phyloP scores from a whole-genome alignment of 2,888 invertebrate species.

The Venusia cambrica region DNA sequence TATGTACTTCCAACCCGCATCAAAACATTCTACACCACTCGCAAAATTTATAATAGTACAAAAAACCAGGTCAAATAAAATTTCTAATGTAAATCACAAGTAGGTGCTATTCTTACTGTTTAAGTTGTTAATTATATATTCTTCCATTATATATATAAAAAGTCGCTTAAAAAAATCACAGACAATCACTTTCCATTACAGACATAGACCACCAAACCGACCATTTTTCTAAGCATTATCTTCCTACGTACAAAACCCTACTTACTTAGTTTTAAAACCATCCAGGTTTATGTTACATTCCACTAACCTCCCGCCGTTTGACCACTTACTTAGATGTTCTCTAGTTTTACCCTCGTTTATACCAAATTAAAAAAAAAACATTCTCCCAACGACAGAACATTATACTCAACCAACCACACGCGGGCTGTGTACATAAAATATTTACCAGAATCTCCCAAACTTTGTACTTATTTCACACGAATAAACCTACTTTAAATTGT shows the following conservation, averaged over 20 bases:
- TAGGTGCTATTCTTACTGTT: slow-evolving; percentile 82
- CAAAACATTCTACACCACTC: slow-evolving; percentile 51
- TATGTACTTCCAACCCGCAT: slow-evolving; percentile 75
- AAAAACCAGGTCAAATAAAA: slow-evolving; percentile 72
- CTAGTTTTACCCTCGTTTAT: slow-evolving; percentile 52
- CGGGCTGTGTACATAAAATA: slow-evolving; percentile 52
- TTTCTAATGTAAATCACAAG: slow-evolving; percentile 80
- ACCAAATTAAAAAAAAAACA: slow-evolving; percentile 38
- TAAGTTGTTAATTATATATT: slow-evolving; percentile 76
- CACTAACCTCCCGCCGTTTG: slow-evolving; percentile 48
- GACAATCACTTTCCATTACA: slow-evolving; percentile 81
- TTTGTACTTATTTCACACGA: slow-evolving; percentile 70
- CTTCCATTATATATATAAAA: slow-evolving; percentile 77
- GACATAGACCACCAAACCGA: slow-evolving; percentile 77
- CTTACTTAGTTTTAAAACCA: slow-evolving; percentile 80
- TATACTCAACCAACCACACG: slow-evolving; percentile 33
- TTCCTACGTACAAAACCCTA: slow-evolving; percentile 78
- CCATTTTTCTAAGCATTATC: slow-evolving; percentile 75
- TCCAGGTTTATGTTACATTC: slow-evolving; percentile 69
- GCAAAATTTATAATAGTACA: slow-evolving; percentile 63
- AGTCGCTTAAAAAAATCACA: slow-evolving; percentile 83
- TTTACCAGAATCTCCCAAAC: slow-evolving; percentile 34
- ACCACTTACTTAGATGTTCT: slow-evolving; percentile 52
- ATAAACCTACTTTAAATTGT: slow-evolving; percentile 67
- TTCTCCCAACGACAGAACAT: slow-evolving; percentile 25